Evolutionary conservation across 2,888 invertebrate species (phyloP).

Genomic region (Leucozona laternaria): DNA sequence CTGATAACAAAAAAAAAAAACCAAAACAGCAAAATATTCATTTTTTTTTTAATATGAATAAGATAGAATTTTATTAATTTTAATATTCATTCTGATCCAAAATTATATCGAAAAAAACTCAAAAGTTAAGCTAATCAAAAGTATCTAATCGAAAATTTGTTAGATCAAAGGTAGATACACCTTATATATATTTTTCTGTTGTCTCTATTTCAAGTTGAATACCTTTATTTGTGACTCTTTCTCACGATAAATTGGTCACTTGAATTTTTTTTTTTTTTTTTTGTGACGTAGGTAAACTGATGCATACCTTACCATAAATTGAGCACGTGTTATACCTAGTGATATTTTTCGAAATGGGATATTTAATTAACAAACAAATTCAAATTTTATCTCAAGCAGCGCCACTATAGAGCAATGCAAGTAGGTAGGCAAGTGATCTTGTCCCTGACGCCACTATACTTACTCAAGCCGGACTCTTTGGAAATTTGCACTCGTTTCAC

Average conservation of each 20-base stretch:
- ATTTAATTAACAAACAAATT: constrained; percentile 2
- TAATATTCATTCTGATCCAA: background rate
- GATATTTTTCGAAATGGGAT: background rate
- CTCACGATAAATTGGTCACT: constrained; percentile 8
- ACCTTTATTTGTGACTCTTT: background rate
- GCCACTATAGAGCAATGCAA: background rate
- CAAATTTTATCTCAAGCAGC: constrained; percentile 10
- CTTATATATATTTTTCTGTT: too few species aligned
- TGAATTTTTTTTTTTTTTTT: background rate
- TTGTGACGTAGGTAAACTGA: background rate
- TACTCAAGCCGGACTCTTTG: constrained; percentile 6
- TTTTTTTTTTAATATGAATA: too few species aligned
- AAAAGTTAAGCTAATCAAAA: too few species aligned
- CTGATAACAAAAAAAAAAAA: background rate
- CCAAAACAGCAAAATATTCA: background rate
- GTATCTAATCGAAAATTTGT: too few species aligned
- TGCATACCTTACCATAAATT: background rate
- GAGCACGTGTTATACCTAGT: constrained; percentile 26
- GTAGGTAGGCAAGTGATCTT: constrained; percentile 13
- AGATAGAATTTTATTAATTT: background rate
- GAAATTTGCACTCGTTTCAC: constrained; percentile 38
- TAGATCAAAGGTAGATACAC: too few species aligned
- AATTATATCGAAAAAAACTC: background rate
- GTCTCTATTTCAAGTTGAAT: background rate
- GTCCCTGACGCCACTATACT: background rate